Evolutionary conservation across 2,113 vertebrate genomes (phyloP).

Genomic region (Hypocryptadius cinnamomeus): DNA sequence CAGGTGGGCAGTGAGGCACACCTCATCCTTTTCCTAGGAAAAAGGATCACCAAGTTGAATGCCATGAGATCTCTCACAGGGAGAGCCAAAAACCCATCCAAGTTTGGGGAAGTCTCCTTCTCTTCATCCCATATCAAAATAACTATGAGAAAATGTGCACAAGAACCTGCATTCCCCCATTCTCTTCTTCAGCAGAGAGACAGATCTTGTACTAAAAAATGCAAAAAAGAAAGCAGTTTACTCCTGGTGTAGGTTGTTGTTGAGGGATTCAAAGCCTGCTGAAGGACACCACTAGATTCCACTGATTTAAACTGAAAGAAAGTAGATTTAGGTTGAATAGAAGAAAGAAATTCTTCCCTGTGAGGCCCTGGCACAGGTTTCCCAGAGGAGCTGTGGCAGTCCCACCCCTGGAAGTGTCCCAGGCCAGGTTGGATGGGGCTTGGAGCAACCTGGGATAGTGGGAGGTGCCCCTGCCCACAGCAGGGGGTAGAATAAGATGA

Average conservation of each 20-base stretch:
- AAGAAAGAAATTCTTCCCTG: background rate
- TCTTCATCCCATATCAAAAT: background rate
- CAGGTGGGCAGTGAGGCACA: background rate
- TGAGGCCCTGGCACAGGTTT: background rate
- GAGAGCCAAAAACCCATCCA: background rate
- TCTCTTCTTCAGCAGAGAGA: background rate
- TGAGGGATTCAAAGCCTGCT: background rate
- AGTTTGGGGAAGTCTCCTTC: background rate
- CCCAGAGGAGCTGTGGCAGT: background rate
- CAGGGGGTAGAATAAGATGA: background rate
- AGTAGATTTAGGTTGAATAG: background rate
- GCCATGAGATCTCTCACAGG: background rate
- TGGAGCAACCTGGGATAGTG: fast-evolving
- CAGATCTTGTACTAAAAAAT: background rate
- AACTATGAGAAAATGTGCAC: background rate
- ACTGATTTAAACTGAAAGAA: background rate
- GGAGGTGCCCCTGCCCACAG: background rate
- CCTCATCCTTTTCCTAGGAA: background rate
- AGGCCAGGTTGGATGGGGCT: fast-evolving
- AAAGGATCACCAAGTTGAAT: background rate
- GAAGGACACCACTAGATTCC: background rate
- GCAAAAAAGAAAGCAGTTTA: background rate
- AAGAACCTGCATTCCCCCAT: background rate
- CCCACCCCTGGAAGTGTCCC: background rate
- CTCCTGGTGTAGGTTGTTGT: fast-evolving